Percentiles rank a stretch among this genome's conserved stretches.
Evolutionary conservation across 2,797 vertebrate genomes (phyloP).

Genomic region (Netta rufina): DNA sequence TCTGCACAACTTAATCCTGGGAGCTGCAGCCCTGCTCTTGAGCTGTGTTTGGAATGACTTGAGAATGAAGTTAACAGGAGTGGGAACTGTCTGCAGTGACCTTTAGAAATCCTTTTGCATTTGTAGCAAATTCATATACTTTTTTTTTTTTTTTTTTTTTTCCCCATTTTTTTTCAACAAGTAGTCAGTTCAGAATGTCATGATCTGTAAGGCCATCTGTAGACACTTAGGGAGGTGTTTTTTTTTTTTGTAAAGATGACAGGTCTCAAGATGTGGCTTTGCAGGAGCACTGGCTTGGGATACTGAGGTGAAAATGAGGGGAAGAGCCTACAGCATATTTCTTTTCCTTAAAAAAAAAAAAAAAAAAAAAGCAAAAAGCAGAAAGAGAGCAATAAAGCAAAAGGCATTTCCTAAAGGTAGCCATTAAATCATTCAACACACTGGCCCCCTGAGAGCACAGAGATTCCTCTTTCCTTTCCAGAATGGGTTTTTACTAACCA

Average conservation of each 20-base stretch:
- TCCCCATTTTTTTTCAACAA: background rate
- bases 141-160: background rate
- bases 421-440: constrained; percentile 82
- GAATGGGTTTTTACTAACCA: constrained; percentile 68
- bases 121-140: fast-evolving
- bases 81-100: background rate
- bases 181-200: fast-evolving
- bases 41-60: background rate
- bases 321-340: constrained; percentile 4
- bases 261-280: background rate
- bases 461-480: constrained; percentile 77
- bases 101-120: background rate
- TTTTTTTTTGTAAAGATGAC: background rate
- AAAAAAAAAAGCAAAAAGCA: background rate
- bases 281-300: background rate
- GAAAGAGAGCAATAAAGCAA: constrained; percentile 78
- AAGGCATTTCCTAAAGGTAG: constrained; percentile 83
- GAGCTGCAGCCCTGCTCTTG: background rate
- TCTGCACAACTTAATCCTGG: background rate
- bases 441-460: constrained; percentile 42
- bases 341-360: background rate
- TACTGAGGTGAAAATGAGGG: constrained; percentile 1
- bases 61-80: background rate
- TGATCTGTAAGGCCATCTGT: background rate
- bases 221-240: background rate